Evolutionary conservation across 2,888 invertebrate species (phyloP).

Genomic region (Aleiodes testaceus): DNA sequence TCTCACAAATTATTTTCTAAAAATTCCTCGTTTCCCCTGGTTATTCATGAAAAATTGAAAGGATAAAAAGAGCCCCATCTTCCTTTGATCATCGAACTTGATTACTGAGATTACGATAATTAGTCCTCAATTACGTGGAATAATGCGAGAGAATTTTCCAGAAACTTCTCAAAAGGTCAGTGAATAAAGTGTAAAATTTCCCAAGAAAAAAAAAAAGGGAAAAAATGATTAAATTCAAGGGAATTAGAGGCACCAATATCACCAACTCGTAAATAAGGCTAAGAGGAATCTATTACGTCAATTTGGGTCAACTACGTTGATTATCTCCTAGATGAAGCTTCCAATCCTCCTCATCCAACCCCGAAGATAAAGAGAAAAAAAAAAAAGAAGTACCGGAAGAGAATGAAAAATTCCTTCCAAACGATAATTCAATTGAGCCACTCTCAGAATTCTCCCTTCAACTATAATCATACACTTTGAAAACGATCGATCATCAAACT

Average conservation of each 20-base stretch:
- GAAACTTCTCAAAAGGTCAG: background rate
- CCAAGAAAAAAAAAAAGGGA: background rate
- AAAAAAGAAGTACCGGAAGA: background rate
- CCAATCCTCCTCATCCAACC: background rate
- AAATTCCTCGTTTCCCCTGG: constrained; percentile 1
- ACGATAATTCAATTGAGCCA: background rate
- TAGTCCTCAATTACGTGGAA: constrained; percentile 2
- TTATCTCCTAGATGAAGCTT: constrained; percentile 15
- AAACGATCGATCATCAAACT: constrained; percentile 24
- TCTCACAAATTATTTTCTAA: background rate
- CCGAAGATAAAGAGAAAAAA: background rate
- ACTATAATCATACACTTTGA: constrained; percentile 16
- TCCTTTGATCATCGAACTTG: background rate
- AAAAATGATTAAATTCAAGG: background rate
- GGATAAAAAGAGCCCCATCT: background rate
- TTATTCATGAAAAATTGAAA: constrained; percentile 17
- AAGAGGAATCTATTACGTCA: constrained; percentile 33
- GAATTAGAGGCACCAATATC: constrained; percentile 22
- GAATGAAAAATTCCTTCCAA: constrained; percentile 14
- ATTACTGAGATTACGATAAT: constrained; percentile 19
- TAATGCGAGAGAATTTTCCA: background rate
- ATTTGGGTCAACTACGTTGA: constrained; percentile 26
- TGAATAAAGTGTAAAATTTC: constrained; percentile 37
- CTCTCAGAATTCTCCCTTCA: background rate
- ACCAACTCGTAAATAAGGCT: constrained; percentile 43